Evolutionary conservation across 2,797 vertebrate genomes (phyloP).

Genomic region (Catamblyrhynchus diadema): DNA sequence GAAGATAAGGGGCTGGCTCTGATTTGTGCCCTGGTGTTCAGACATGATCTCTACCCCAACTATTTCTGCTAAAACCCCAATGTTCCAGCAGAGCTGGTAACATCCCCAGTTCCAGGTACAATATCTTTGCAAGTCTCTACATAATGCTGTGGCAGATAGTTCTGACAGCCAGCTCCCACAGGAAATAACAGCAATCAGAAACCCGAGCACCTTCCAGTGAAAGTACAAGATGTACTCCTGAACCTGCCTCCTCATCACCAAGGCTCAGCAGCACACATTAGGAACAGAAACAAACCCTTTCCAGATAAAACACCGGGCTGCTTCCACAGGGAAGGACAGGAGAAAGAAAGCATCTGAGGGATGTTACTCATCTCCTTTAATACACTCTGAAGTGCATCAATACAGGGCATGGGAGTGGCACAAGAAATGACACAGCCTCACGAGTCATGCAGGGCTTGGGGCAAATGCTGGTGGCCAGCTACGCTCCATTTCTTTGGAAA

Average conservation of each 20-base stretch:
- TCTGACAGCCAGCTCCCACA: not conserved
- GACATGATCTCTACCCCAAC: not conserved
- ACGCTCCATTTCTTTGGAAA: not conserved
- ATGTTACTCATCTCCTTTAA: not conserved
- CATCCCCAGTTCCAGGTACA: not conserved
- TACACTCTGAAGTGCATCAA: not conserved
- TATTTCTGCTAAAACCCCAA: not conserved
- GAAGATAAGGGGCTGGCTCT: not conserved
- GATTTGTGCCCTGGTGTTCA: not conserved
- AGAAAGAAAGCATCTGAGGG: not conserved
- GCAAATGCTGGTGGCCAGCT: not conserved
- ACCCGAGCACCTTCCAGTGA: not conserved
- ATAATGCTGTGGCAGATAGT: not conserved
- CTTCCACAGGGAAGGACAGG: not conserved
- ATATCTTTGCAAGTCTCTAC: not conserved
- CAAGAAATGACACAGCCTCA: not conserved
- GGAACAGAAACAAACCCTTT: slow-evolving; percentile 4
- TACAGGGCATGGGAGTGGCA: rapidly evolving
- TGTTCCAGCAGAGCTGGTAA: not conserved
- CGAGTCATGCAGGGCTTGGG: not conserved
- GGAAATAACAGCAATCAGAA: slow-evolving; percentile 3
- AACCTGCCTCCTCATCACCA: not conserved
- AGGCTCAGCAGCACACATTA: not conserved
- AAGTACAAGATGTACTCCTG: slow-evolving; percentile 5
- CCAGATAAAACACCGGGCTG: not conserved